These are phyloP conservation scores for Channa argus DNA, from an alignment of 2,113 vertebrate genomes.

Conservation along the genomic window DNA sequence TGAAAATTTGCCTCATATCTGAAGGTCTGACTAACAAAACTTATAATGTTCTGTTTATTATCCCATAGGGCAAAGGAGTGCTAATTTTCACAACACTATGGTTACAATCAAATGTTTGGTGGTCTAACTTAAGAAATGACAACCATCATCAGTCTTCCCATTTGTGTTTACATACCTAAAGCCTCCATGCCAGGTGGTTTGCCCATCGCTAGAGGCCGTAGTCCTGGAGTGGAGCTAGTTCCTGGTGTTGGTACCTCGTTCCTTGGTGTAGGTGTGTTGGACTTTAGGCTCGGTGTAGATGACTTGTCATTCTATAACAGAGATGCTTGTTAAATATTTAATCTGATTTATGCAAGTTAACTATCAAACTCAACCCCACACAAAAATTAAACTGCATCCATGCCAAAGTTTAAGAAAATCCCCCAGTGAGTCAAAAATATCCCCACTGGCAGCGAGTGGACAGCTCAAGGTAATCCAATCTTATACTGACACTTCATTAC, in stretches of 20 bases:
- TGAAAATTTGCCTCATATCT: too few relatives aligned
- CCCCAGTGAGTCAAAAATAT: conserved; percentile 40
- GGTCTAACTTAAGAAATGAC: too few relatives aligned
- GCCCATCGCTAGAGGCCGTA: conserved; percentile 88
- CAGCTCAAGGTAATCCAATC: conserved; percentile 78
- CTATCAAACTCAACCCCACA: not conserved
- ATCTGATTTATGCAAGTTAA: too few relatives aligned
- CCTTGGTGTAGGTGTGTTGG: conserved; percentile 94
- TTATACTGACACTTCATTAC: conserved; percentile 78
- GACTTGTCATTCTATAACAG: conserved; percentile 93
- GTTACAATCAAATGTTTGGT: too few relatives aligned
- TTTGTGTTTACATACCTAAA: conserved; percentile 62
- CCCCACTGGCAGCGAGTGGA: conserved; percentile 54
- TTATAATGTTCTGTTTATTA: too few relatives aligned
- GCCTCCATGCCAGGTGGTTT: conserved; percentile 93
- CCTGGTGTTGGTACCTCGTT: conserved; percentile 94
- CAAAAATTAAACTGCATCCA: conserved; percentile 7
- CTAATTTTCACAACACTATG: too few relatives aligned
- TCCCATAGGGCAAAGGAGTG: too few relatives aligned
- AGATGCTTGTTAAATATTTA: conserved; percentile 4
- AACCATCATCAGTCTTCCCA: too few relatives aligned
- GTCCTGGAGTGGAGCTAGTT: conserved; percentile 93
- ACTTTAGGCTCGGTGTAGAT: conserved; percentile 94
- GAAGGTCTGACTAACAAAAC: too few relatives aligned
- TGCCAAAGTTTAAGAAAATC: conserved; percentile 16